phyloP scores from a whole-genome alignment of 2,888 invertebrate genomes.

The Drosophila subsilvestris region DNA sequence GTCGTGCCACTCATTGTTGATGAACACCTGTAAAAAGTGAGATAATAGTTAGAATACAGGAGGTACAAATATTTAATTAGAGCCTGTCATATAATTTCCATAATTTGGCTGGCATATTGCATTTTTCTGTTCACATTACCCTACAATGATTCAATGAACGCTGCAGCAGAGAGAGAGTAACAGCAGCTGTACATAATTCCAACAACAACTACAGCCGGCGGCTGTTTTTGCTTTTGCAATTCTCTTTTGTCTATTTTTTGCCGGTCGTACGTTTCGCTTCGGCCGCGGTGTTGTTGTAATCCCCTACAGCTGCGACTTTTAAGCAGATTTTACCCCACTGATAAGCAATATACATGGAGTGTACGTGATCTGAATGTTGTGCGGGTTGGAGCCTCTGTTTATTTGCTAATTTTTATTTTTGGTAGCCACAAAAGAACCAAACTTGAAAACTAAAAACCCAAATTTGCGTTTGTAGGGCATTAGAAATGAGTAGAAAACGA shows the following conservation, averaged over 20 bases:
- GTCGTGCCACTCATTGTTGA: conserved; percentile 98
- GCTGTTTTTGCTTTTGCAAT: conserved; percentile 16
- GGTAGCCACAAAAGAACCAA: conserved; percentile 8
- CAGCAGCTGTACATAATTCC: not conserved
- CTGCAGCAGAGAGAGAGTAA: conserved; percentile 7
- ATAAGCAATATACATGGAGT: conserved; percentile 32
- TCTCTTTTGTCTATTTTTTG: conserved; percentile 30
- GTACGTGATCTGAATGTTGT: conserved; percentile 33
- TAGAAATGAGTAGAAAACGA: conserved; percentile 1
- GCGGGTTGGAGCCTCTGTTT: not conserved
- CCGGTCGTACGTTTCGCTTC: conserved; percentile 28
- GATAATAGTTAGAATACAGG: not conserved
- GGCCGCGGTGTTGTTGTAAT: conserved; percentile 7
- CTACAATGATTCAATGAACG: conserved; percentile 13
- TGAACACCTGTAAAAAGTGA: conserved; percentile 90
- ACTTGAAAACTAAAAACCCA: conserved; percentile 32
- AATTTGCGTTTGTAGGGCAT: conserved; percentile 10
- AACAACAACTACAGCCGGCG: conserved; percentile 46
- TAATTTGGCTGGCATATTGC: conserved; percentile 13
- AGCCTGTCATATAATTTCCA: conserved; percentile 14
- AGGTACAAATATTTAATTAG: not conserved
- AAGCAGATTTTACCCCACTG: not conserved
- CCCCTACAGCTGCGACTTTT: conserved; percentile 9
- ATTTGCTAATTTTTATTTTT: conserved; percentile 35
- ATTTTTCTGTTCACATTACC: conserved; percentile 8